phyloP scores from a whole-genome alignment of 2,888 invertebrate species.

The Coleophora deauratella region DNA sequence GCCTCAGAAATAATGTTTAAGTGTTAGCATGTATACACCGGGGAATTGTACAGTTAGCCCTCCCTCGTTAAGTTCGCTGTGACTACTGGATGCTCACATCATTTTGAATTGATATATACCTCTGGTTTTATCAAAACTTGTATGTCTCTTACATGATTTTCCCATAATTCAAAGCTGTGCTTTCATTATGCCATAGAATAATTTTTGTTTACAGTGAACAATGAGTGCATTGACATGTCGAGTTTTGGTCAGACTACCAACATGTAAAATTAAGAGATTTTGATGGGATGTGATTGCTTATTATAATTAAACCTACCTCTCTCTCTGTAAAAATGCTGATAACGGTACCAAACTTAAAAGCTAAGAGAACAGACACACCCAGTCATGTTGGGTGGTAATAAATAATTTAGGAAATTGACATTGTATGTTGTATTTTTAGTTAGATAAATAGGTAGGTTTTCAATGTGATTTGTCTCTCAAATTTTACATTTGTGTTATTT shows the following conservation, averaged over 20 bases:
- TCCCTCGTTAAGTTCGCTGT: conserved; percentile 73
- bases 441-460: conserved; percentile 70
- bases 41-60: conserved; percentile 75
- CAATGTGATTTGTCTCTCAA: conserved; percentile 73
- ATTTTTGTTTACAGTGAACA: conserved; percentile 33
- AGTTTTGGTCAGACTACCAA: conserved; percentile 59
- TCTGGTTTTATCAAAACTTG: conserved; percentile 64
- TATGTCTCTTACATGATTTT: conserved; percentile 45
- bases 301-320: conserved; percentile 70
- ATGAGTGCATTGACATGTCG: conserved; percentile 46
- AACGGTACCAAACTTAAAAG: conserved; percentile 65
- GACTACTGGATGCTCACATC: conserved; percentile 65
- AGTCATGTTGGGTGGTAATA: conserved; percentile 37
- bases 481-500: conserved; percentile 74
- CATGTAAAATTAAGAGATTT: conserved; percentile 68
- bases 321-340: conserved; percentile 65
- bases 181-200: conserved; percentile 50
- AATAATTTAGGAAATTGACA: conserved; percentile 64
- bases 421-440: conserved; percentile 74
- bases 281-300: conserved; percentile 46
- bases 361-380: conserved; percentile 44
- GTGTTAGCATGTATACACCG: conserved; percentile 71
- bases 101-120: conserved; percentile 39
- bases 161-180: conserved; percentile 53
- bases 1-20: conserved; percentile 70